Conservation (phyloP, 2,888 invertebrate species). For the Venusia cambrica region DNA sequence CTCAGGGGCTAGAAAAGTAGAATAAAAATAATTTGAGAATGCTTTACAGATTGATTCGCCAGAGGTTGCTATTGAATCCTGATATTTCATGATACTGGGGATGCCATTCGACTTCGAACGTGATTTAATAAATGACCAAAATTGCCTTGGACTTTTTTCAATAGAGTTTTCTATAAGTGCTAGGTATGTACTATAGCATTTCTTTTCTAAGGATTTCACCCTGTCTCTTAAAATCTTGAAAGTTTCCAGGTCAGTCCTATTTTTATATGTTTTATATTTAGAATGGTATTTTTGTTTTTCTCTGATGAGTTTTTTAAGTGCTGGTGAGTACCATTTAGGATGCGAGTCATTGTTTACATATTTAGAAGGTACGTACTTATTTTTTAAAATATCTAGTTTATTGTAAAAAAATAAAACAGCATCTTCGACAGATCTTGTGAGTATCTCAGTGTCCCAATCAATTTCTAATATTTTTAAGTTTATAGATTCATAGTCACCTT, state of each 20-base stretch:
- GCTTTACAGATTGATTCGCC: not conserved
- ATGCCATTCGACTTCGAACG: constrained; percentile 1
- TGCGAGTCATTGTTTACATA: not conserved
- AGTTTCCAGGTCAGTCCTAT: not conserved
- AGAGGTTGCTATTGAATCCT: not conserved
- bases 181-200: not conserved
- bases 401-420: not conserved
- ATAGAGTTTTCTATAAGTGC: not conserved
- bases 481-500: constrained; percentile 2
- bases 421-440: not conserved
- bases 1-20: not conserved
- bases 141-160: not conserved
- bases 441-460: not conserved
- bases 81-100: not conserved
- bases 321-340: constrained; percentile 3
- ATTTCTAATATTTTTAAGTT: not conserved
- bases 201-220: not conserved
- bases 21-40: constrained; percentile 1
- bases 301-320: constrained; percentile 1
- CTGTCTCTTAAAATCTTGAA: not conserved
- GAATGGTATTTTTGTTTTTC: constrained; percentile 1
- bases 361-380: not conserved
- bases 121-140: constrained; percentile 1
- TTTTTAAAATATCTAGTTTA: not conserved
- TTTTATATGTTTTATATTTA: not conserved